Percentiles rank a stretch among this genome's conserved stretches.
phyloP scores from a whole-genome alignment of 2,888 invertebrate species.

The Drosophila nigricruria region DNA sequence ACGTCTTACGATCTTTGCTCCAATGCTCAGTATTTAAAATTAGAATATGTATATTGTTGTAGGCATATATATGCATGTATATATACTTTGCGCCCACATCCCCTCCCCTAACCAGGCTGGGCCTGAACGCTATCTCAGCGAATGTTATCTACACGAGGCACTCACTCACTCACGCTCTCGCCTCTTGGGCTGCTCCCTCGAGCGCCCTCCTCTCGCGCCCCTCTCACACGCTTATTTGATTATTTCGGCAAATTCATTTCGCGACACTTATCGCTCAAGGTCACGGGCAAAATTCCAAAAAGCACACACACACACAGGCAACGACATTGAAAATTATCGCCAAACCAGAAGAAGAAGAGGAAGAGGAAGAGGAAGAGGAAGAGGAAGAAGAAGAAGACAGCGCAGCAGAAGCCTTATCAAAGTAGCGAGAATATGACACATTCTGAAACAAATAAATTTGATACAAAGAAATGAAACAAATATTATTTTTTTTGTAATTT shows the following conservation, averaged over 20 bases:
- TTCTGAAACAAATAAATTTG: conserved; percentile 12
- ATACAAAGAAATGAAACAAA: conserved; percentile 28
- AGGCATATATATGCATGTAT: neutral
- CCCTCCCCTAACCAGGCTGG: conserved; percentile 17
- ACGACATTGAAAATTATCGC: conserved; percentile 78
- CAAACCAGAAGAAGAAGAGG: conserved; percentile 13
- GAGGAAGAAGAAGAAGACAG: conserved; percentile 10
- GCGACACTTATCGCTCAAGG: conserved; percentile 82
- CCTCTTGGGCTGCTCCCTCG: neutral
- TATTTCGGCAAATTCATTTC: conserved; percentile 78
- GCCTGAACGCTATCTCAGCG: conserved; percentile 46
- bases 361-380: too few species aligned
- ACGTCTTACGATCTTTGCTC: neutral
- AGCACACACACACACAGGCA: conserved; percentile 60
- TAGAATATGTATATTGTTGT: conserved; percentile 41
- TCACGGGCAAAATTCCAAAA: conserved; percentile 80
- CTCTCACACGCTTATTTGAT: conserved; percentile 64
- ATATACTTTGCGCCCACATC: neutral
- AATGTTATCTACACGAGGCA: conserved; percentile 63
- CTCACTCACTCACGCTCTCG: conserved; percentile 48
- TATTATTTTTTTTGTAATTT: conserved; percentile 63
- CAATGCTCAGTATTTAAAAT: conserved; percentile 53
- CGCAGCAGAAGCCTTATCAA: conserved; percentile 11
- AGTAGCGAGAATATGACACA: conserved; percentile 28
- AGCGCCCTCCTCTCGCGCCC: too few species aligned